Evolutionary conservation across 2,113 vertebrate species (phyloP), one percentile per base, ranked within the genome.

Genomic region (Cacatua alba): DNA sequence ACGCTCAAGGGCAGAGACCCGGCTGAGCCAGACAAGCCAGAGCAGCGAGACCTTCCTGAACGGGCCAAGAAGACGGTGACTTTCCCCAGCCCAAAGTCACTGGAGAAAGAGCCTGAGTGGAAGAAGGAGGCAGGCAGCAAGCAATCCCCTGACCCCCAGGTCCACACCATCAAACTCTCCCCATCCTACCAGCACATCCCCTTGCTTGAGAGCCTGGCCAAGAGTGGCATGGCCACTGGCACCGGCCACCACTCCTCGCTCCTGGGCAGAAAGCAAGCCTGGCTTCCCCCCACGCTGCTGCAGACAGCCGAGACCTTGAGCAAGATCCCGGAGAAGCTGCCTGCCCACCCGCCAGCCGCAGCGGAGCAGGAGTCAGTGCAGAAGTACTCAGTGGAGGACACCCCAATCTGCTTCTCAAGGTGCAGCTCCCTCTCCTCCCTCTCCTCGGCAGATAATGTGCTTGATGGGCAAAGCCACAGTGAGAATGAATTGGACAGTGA

Each of bases 401-500:
- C 98, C 5, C 98, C 99, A 0, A 99, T 99, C 82, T 99, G 98
- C 95, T 99, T 99, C 94, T 99, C 99, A 20, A 98, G 99, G 5
- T 99, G 99, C 88, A 99, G 99, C 76, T 99, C 99, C 11, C 97
- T 99, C 62, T 99, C 99, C 25, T 99, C 99, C 0, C 98, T 99
- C 8, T 99, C 99, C 41, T 99, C 99, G 0, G 98, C 99, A 0
- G 99, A 99, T 48, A 99, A 98, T 1, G 98, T 97, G 5, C 94
- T 99, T 24, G 99, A 99, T 1, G 97, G 98, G 77, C 98, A 98
- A 97, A 99, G 92, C 98, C 98, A 37, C 98, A 99, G 86, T 90
- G 99, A 95, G 94, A 99, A 94, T 6, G 99, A 95, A 98, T 98
- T 97, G 98, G 99, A 96, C 69, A 98, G 99, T 17, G 59, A 98